A percentile compares a stretch with the other conserved stretches of the same genome.
Conservation (phyloP, 2,888 invertebrate genomes). For the Cosmia pyralina region DNA sequence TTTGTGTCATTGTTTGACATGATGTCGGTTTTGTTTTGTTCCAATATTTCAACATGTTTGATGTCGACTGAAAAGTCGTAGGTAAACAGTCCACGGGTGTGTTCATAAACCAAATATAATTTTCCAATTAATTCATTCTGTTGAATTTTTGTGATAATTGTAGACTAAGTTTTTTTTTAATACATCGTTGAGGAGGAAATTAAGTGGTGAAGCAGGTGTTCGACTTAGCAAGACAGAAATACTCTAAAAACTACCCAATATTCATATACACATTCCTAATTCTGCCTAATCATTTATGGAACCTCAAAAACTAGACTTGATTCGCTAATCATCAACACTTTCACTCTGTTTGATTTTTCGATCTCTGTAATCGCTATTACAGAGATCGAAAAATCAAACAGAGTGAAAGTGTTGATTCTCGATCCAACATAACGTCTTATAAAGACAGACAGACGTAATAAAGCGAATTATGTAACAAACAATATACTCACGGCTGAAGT, state of each 20-base stretch:
- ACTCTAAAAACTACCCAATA: too few species aligned
- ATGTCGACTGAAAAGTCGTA: constrained; percentile 10
- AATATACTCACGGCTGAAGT: constrained; percentile 97
- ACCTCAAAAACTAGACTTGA: too few species aligned
- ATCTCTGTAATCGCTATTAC: too few species aligned
- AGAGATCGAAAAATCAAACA: not conserved
- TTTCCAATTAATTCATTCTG: not conserved
- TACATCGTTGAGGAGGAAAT: not conserved
- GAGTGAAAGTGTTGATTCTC: not conserved
- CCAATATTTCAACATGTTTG: constrained; percentile 40
- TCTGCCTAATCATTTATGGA: too few species aligned
- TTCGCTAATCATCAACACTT: too few species aligned
- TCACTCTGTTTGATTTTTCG: too few species aligned
- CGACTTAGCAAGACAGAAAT: too few species aligned
- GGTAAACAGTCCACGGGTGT: constrained; percentile 16
- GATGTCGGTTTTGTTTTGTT: constrained; percentile 60
- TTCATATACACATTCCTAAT: too few species aligned
- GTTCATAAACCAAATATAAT: not conserved
- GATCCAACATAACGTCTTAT: not conserved
- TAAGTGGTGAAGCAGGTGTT: too few species aligned
- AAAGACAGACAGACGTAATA: not conserved
- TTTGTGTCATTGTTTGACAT: constrained; percentile 66
- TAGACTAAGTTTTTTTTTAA: not conserved
- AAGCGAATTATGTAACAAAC: not conserved
- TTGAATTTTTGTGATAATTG: not conserved